Base-by-base conservation (phyloP, 2,797 vertebrate genomes). In the Margarornis squamiger region DNA sequence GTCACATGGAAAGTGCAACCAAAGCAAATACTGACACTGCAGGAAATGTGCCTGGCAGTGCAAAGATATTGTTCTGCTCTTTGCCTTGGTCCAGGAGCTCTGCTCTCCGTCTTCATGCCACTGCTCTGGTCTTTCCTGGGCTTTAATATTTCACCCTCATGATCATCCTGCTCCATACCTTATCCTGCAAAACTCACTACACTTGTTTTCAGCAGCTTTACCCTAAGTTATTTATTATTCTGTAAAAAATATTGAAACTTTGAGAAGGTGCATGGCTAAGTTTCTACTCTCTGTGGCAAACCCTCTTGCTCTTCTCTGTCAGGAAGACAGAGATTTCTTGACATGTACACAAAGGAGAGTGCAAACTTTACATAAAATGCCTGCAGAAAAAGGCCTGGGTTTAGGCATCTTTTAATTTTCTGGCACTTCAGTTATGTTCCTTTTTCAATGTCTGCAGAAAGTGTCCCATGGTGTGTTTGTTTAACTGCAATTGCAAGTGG, bases 381-480 rank as follows among this genome's bases (percentile, higher is more conserved):
- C 16, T 63, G 15, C 26, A 61, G 49, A 57, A 38, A n/a, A 55
- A 48, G 7, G 11, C 9, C 38, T 74, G n/a, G 3, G 3, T 52
- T 90, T 49, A 80, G 73, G 5, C 14, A 32, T 51, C 27, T 61
- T 72, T 24, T 38, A 0, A 19, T 89, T 62, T 90, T 66, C 36
- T 51, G 49, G n/a, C 7, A 15, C 30, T 84, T 81, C 51, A 43
- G 6, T 27, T 52, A 23, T 6, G 15, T 66, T 70, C 19, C 43
- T 71, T 66, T 23, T 46, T 93, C 74, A 75, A 26, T 27, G 26
- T 49, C 59, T 90, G 39, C 65, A 89, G 51, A 87, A 93, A 85
- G 8, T 66, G 30, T 75, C 71, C 85, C 5, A 32, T 48, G 12
- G 43, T 76, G 13, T 63, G 14, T 86, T 88, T 88, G 26, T 67